Percentiles rank a stretch among this genome's conserved stretches.
Conservation (phyloP, 2,797 vertebrate genomes). For the Rhodeus uyekii region DNA sequence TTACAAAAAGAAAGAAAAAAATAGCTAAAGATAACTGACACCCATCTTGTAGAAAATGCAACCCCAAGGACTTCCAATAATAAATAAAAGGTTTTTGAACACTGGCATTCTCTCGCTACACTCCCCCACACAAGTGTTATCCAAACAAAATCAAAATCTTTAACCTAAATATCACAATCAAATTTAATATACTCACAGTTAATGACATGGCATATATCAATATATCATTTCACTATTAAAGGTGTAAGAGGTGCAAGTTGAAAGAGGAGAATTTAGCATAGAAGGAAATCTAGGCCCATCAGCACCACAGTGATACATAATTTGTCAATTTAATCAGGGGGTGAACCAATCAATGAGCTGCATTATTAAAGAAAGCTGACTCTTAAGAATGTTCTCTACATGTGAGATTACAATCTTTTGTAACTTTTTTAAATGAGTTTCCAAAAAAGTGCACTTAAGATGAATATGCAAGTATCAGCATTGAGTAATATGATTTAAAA, state of each 20-base stretch:
- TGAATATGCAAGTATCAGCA: too few relatives aligned
- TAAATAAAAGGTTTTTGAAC: background rate
- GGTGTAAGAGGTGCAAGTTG: background rate
- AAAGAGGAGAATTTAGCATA: background rate
- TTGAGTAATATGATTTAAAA: too few relatives aligned
- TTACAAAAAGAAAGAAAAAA: too few relatives aligned
- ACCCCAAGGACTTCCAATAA: background rate
- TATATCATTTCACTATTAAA: background rate
- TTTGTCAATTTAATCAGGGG: conserved; percentile 80
- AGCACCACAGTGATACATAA: conserved; percentile 66
- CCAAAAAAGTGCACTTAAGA: too few relatives aligned
- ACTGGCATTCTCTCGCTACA: background rate
- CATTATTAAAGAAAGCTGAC: conserved; percentile 83
- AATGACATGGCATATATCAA: background rate
- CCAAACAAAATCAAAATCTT: background rate
- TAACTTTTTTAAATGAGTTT: background rate
- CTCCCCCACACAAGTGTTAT: background rate
- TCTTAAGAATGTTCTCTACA: background rate
- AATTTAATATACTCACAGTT: background rate
- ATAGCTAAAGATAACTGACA: too few relatives aligned
- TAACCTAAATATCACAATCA: background rate
- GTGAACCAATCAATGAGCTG: conserved; percentile 82
- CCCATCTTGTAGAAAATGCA: too few relatives aligned
- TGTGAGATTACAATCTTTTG: background rate
- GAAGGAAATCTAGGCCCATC: conserved; percentile 55